Evolutionary conservation across 1,140 invertebrate genomes (phyloP), one percentile per base, ranked within the genome.

Genomic region (Hycleus phaleratus): DNA sequence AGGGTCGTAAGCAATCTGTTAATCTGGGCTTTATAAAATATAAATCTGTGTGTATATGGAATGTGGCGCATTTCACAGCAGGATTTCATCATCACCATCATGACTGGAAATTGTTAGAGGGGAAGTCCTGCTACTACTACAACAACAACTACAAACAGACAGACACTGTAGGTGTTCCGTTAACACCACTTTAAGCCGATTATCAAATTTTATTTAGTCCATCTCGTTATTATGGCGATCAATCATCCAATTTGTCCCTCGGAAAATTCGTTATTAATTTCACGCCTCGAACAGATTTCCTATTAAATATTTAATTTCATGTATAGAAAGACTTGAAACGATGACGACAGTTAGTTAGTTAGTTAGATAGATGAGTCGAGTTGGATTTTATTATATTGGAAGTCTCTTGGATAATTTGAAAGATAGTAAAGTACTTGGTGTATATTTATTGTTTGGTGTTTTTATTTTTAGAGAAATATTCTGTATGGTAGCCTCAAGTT

Each of bases 171-270:
- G 42, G 43, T 53, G 51, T 53, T 53, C 51, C 42, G 42, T 53
- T 52, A 25, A 26, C 26, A 25, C 51, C 26, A 3, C 10, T 53
- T 53, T 53, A 46, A 53, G 42, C 51, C 42, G 51, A 53, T 53
- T 52, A 51, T 52, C 39, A 44, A 43, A 52, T 52, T 51, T 51
- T 51, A 51, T 48, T 48, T 32, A 48, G 40, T 44, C 44, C 44
- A 52, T 42, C 40, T 43, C 38, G 26, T 43, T 24, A 52, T 43
- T 44, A 52, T 52, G 40, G 9, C 49, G 38, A 52, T 52, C 49
- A 42, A 52, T 52, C 49, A 52, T 32, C 32, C 32, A 32, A 32
- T 25, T 18, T 46, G 18, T 46, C 18, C 8, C 26, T 8, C 1
- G 18, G 45, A 9, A 25, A 11, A 18, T 46, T 8, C 45, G 26